Conservation (phyloP, 53 echinoderm and acorn worm genomes). For the Glandiceps talaboti region DNA sequence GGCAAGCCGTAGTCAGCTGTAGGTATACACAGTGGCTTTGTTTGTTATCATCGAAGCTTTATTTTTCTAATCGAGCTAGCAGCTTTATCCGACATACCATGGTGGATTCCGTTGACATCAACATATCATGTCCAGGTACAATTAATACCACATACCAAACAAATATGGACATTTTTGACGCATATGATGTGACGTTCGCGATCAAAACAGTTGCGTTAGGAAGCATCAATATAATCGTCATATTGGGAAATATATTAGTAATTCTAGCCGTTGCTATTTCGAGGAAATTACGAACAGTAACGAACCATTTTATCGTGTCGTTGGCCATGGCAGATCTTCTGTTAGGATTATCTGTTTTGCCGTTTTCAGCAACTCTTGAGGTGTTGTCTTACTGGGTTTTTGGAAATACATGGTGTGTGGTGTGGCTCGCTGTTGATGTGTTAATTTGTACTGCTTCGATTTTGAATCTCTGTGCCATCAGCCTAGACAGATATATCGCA, state of each 20-base stretch:
- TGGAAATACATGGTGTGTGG: background rate
- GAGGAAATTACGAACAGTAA: conserved; percentile 26
- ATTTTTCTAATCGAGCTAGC: no score
- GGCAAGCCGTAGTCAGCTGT: no score
- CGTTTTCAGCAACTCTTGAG: background rate
- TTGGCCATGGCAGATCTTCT: conserved; percentile 24
- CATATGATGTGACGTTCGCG: background rate
- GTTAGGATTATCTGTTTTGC: background rate
- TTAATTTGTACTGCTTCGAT: background rate
- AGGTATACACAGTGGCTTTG: no score
- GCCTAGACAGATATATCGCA: background rate
- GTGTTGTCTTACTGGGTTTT: background rate
- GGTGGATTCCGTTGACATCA: no score
- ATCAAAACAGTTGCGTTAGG: background rate
- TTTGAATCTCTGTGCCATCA: background rate
- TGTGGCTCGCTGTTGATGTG: background rate
- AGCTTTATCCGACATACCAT: no score
- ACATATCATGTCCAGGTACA: no score
- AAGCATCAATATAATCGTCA: conserved; percentile 10
- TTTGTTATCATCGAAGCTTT: no score
- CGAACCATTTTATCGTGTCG: conserved; percentile 30
- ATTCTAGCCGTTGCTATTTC: conserved; percentile 23
- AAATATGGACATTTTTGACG: no score
- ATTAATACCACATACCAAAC: no score
- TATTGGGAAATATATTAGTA: conserved; percentile 27